Evolutionary conservation across 2,888 invertebrate genomes (phyloP).

Genomic region (Drosophila barbarae): DNA sequence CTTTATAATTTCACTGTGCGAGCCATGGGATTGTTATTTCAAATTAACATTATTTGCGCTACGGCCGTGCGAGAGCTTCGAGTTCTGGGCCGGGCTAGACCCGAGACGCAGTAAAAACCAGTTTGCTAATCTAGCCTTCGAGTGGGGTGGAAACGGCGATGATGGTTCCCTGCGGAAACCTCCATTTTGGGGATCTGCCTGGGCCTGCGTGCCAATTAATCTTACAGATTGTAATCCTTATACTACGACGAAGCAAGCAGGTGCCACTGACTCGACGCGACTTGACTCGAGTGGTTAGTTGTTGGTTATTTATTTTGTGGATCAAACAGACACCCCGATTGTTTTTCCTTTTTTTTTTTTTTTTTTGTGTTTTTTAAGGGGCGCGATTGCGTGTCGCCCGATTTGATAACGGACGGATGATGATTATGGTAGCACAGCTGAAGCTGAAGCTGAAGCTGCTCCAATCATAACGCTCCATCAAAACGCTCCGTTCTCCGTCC

Average conservation of each 20-base stretch:
- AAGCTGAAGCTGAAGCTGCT: not conserved
- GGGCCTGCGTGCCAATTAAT: conserved; percentile 17
- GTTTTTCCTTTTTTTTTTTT: conserved; percentile 1
- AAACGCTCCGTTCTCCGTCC: conserved; percentile 13
- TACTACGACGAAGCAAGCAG: conserved; percentile 13
- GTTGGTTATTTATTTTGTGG: conserved; percentile 18
- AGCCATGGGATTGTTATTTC: conserved; percentile 37
- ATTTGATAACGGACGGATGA: conserved; percentile 20
- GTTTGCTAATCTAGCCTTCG: conserved; percentile 41
- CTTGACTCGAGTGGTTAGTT: conserved; percentile 20
- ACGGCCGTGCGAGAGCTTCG: conserved; percentile 14
- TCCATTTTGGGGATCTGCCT: not conserved
- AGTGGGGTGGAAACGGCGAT: conserved; percentile 18
- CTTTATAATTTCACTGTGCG: conserved; percentile 31
- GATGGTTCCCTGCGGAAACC: conserved; percentile 3
- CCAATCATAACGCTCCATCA: conserved; percentile 11
- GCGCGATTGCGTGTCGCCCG: conserved; percentile 16
- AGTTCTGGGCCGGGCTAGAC: conserved; percentile 12
- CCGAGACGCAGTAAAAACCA: conserved; percentile 37
- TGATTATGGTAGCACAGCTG: not conserved
- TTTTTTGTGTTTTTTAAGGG: conserved; percentile 6
- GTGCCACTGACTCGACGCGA: conserved; percentile 29
- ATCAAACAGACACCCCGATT: conserved; percentile 17
- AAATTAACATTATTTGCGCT: conserved; percentile 40
- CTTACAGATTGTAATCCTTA: conserved; percentile 19